Evolutionary conservation across 2,113 vertebrate species (phyloP), one percentile per base, ranked within the genome.

Genomic region (Channa maculata): DNA sequence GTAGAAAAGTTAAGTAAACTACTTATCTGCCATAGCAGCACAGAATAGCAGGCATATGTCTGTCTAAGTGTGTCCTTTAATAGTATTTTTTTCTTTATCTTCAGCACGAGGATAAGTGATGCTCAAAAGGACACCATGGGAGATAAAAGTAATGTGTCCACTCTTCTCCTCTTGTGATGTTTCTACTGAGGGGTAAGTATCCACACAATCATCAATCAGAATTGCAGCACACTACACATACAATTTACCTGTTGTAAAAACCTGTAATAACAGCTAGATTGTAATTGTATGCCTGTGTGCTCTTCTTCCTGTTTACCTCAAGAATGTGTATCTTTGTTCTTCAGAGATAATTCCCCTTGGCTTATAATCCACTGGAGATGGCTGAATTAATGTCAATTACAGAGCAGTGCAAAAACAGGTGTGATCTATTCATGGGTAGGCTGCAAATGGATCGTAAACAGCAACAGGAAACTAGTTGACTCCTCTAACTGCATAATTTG

Each of bases 321-420:
- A 5, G 36, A 38, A 0, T 2, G 33, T 61, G 54, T 3, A 0
- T n/a, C 62, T 62, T 78, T 67, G 50, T 46, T 62, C 72, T 11
- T 44, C 6, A 34, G 12, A 50, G 74, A 60, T 81, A 79, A 82
- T 65, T 48, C 55, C 61, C 63, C 39, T 63, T 12, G n/a, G 48
- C 53, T 10, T 57, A 62, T 34, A 14, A 66, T 15, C 38, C 48
- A 13, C 53, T 60, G 65, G 14, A 51, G 58, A 76, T 38, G 51
- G 10, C 43, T 57, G 0, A 44, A 50, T 54, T 58, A 70, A 49
- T 38, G 52, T 24, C 65, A 79, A 80, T 78, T 63, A 78, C 51
- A 65, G 57, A 70, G 66, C 51, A 46, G 69, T 24, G 41, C 34
- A 46, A 45, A 62, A 72, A 61, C 78, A 85, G 72, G 75, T 85